phyloP scores from a whole-genome alignment of 2,888 invertebrate genomes.

The Chaetoderma sp. region DNA sequence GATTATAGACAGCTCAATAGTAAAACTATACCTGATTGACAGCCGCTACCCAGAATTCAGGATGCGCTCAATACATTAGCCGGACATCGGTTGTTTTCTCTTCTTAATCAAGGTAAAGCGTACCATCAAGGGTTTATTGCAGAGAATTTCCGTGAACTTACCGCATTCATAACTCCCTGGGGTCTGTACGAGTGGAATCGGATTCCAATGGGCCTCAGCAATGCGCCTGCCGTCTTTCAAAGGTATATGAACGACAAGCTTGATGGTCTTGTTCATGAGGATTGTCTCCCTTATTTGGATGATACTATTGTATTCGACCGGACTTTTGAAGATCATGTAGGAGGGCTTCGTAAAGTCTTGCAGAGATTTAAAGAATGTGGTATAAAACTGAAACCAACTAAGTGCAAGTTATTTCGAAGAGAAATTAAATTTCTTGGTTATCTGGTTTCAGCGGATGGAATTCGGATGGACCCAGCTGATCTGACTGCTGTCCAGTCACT shows the following conservation, averaged over 20 bases:
- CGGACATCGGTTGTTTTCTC: slow-evolving; percentile 28
- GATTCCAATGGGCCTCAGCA: slow-evolving; percentile 31
- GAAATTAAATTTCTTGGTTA: slow-evolving; percentile 2
- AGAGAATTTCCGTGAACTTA: no score
- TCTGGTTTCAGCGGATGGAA: slow-evolving; percentile 5
- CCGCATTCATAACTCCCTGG: slow-evolving; percentile 13
- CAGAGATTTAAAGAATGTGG: not conserved
- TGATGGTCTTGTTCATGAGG: slow-evolving; percentile 6
- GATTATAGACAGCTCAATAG: slow-evolving; percentile 29
- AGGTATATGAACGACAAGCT: slow-evolving; percentile 12
- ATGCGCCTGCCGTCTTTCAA: slow-evolving; percentile 21
- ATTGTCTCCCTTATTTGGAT: slow-evolving; percentile 10
- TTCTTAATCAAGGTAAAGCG: slow-evolving; percentile 26
- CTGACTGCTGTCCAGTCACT: not conserved
- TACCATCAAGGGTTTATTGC: slow-evolving; percentile 31
- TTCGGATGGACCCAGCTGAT: slow-evolving; percentile 6
- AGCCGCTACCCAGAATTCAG: slow-evolving; percentile 29
- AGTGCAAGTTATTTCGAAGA: not conserved
- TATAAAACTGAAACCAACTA: not conserved
- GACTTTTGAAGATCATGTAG: slow-evolving; percentile 10
- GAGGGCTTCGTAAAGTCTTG: slow-evolving; percentile 5
- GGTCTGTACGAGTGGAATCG: slow-evolving; percentile 29
- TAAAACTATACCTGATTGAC: slow-evolving; percentile 19
- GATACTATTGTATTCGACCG: slow-evolving; percentile 5
- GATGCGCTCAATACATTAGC: slow-evolving; percentile 20